A percentile compares a stretch with the other conserved stretches of the same genome.
Evolutionary conservation across 2,113 vertebrate genomes (phyloP).

Genomic region (Anhinga rufa): DNA sequence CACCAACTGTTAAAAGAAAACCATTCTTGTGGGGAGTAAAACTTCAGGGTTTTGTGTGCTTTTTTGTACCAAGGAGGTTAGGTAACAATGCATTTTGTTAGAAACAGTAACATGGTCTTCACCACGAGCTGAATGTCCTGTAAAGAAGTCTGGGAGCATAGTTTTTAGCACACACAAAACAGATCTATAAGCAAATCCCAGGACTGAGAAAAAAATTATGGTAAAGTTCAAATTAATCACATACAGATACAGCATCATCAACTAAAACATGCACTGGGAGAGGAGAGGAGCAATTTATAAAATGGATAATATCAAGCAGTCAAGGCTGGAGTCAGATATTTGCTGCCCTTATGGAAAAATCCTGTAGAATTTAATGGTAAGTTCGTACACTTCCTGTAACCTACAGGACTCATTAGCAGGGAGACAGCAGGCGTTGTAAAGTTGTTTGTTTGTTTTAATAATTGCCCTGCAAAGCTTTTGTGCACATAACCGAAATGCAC

Average conservation of each 20-base stretch:
- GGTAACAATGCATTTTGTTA: neutral
- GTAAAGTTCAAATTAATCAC: neutral
- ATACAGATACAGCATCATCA: neutral
- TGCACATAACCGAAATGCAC: neutral
- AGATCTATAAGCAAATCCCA: neutral
- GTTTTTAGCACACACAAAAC: neutral
- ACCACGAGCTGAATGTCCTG: slow-evolving; percentile 22
- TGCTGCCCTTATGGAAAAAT: slow-evolving; percentile 29
- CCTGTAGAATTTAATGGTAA: neutral
- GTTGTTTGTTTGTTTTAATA: neutral
- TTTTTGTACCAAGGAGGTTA: neutral
- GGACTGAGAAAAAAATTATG: neutral
- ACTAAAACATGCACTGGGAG: neutral
- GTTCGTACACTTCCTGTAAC: neutral
- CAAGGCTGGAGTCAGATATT: neutral
- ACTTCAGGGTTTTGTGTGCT: neutral
- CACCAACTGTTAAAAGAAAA: neutral
- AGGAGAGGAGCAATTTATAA: neutral
- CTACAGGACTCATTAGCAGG: neutral
- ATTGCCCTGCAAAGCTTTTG: neutral
- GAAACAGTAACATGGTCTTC: neutral
- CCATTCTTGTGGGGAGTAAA: neutral
- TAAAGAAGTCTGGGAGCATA: neutral
- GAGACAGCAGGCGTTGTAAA: neutral
- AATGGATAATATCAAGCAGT: neutral